Conservation (phyloP, 2,888 invertebrate genomes). For the Aleiodes testaceus region DNA sequence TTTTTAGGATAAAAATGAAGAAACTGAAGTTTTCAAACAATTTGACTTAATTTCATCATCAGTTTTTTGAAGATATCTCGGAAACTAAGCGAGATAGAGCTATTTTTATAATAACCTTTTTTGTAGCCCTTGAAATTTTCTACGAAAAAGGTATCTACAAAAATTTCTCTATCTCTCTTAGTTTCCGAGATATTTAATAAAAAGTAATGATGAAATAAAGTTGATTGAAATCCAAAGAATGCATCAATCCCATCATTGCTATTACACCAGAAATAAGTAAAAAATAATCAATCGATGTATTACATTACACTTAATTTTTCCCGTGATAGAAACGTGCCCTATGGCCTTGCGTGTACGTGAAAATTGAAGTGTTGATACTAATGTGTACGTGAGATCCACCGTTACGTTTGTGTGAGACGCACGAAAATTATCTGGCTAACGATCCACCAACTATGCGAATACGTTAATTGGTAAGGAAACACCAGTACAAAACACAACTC, state of each 20-base stretch:
- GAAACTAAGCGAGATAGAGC: too few relatives aligned
- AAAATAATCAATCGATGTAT: not conserved
- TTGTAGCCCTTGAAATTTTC: too few relatives aligned
- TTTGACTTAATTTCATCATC: too few relatives aligned
- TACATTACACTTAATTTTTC: too few relatives aligned
- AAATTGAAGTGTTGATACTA: constrained; percentile 31
- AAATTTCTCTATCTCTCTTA: too few relatives aligned
- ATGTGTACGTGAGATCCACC: constrained; percentile 19
- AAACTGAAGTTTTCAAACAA: too few relatives aligned
- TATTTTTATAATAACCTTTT: too few relatives aligned
- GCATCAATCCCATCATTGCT: not conserved
- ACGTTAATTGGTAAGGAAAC: constrained; percentile 44
- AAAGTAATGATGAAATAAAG: too few relatives aligned
- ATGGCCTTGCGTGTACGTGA: constrained; percentile 31
- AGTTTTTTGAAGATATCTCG: too few relatives aligned
- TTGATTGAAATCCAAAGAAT: not conserved
- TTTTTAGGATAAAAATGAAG: not conserved
- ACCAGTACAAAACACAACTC: constrained; percentile 29
- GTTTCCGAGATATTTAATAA: too few relatives aligned
- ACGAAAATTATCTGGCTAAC: constrained; percentile 40
- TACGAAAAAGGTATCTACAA: too few relatives aligned
- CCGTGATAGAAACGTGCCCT: constrained; percentile 3
- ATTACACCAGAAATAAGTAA: constrained; percentile 2
- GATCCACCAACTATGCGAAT: constrained; percentile 30
- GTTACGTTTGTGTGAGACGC: constrained; percentile 21